Evolutionary conservation across 2,797 vertebrate genomes (phyloP), one percentile per base, ranked within the genome.

Genomic region (Astyanax mexicanus): DNA sequence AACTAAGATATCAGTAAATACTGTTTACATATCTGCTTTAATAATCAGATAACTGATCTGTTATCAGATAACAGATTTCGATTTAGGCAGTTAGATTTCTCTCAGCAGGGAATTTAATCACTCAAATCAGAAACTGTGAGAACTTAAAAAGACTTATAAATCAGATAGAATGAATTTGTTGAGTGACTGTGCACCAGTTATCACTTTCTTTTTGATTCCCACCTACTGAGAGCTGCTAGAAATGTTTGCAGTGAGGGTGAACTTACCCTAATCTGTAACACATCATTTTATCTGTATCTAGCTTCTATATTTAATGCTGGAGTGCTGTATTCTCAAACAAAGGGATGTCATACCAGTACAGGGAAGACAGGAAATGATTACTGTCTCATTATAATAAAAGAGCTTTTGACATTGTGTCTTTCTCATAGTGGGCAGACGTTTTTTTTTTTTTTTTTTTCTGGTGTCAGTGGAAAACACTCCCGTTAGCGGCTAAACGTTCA

Each of bases 361-460:
- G 25, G 5, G 25, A 58, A 72, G 52, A 60, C n/a, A 67, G 67
- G 61, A 75, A 72, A 72, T 37, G 27, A 61, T 54, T 58, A 38
- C 70, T 74, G 37, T 15, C 55, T 69, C 73, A 42, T 69, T 79
- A 64, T 40, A 32, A 37, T 69, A 51, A 65, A 68, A 69, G 49
- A 57, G 42, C 17, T 69, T 76, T 72, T 64, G 42, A 62, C 64
- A 64, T 54, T 15, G 69, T 71, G 35, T 45, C 73, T 32, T 65
- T 58, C 44, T 42, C 11, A 17, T 40, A 25, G 27, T 54, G 37
- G 27, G 40, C 25, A 21, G 70, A 35, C 3, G 17, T 58, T 57
- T 57, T n/a, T n/a, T n/a, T n/a, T n/a, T n/a, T n/a, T n/a, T n/a
- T n/a, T n/a, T n/a, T n/a, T 61, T 68, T 72, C 52, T 69, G 47